These are phyloP conservation scores for Laterallus jamaicensis DNA, from an alignment of 2,113 vertebrate genomes.

Conservation along the genomic window DNA sequence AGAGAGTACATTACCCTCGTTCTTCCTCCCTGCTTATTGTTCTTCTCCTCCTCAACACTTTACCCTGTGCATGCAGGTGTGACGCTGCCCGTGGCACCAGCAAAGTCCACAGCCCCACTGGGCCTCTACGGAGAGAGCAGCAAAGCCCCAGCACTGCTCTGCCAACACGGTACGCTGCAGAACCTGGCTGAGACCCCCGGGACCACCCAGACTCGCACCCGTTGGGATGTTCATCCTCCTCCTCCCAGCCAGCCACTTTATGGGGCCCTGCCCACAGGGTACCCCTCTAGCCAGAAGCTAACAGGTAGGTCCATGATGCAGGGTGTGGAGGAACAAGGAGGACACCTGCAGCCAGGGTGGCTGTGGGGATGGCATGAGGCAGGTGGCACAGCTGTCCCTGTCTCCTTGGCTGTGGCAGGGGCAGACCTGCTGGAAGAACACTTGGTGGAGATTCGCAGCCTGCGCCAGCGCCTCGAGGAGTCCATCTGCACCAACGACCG, in stretches of 20 bases:
- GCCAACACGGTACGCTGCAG: slow-evolving; percentile 26
- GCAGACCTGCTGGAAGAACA: slow-evolving; percentile 88
- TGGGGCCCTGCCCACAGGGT: slow-evolving; percentile 71
- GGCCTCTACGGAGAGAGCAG: slow-evolving; percentile 47
- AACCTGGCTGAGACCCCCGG: neutral
- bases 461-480: slow-evolving; percentile 87
- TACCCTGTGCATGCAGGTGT: neutral
- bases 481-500: slow-evolving; percentile 90
- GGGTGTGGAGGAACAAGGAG: neutral
- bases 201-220: slow-evolving; percentile 14
- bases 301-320: slow-evolving; percentile 68
- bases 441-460: slow-evolving; percentile 84
- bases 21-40: neutral
- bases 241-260: slow-evolving; percentile 7
- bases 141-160: slow-evolving; percentile 40
- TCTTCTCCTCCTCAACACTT: neutral
- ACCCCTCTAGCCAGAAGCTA: slow-evolving; percentile 76
- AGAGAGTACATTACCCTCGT: neutral
- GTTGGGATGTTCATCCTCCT: slow-evolving; percentile 68
- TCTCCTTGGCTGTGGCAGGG: slow-evolving; percentile 51
- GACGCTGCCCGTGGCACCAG: slow-evolving; percentile 66
- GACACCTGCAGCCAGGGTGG: rapidly evolving
- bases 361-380: neutral
- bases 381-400: neutral
- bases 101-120: slow-evolving; percentile 55